These are phyloP conservation scores for Sitta europaea DNA, from an alignment of 2,113 vertebrate genomes.

Conservation along the genomic window DNA sequence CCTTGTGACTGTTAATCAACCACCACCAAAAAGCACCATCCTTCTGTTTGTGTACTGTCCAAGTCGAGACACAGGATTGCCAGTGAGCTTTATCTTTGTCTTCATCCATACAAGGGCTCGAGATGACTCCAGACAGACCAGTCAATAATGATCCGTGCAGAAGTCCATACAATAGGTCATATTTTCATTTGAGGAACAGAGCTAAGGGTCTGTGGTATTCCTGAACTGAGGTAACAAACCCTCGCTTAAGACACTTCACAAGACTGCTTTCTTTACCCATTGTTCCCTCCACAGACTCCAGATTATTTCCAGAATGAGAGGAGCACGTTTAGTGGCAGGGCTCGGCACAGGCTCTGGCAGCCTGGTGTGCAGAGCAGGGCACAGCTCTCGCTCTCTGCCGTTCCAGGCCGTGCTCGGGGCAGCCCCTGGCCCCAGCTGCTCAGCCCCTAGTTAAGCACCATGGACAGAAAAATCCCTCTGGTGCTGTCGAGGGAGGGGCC, in stretches of 20 bases:
- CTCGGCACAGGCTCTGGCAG: neutral
- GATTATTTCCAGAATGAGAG: neutral
- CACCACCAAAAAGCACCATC: neutral
- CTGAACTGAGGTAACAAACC: neutral
- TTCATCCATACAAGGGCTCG: neutral
- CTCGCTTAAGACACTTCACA: neutral
- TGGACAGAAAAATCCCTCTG: neutral
- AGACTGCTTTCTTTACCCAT: neutral
- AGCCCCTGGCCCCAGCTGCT: neutral
- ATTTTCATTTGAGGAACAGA: neutral
- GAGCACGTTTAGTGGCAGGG: neutral
- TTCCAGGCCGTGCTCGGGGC: neutral
- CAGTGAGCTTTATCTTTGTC: neutral
- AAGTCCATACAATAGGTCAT: neutral
- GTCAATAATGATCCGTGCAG: neutral
- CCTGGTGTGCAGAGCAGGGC: neutral
- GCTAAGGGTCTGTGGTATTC: neutral
- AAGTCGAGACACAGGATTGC: neutral
- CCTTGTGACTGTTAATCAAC: neutral
- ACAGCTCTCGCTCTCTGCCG: fast-evolving
- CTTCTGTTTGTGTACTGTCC: neutral
- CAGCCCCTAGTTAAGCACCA: neutral
- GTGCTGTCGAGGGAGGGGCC: fast-evolving
- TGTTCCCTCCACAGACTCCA: neutral
- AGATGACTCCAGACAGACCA: neutral